These are phyloP conservation scores for Drosophila flavopinicola DNA, from an alignment of 2,888 invertebrate genomes.

Conservation along the genomic window DNA sequence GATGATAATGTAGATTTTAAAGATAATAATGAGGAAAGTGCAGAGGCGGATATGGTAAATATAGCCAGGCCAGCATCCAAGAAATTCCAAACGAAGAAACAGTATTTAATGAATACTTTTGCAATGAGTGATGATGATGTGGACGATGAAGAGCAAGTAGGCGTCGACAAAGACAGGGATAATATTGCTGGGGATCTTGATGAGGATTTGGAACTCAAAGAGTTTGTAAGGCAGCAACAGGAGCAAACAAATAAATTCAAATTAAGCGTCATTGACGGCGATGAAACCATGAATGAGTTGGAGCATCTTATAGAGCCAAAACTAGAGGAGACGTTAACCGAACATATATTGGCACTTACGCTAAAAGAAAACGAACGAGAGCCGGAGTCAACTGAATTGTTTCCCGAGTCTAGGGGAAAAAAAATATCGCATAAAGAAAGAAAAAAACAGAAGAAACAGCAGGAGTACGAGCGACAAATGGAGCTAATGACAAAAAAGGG, in stretches of 20 bases:
- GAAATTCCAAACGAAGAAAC: conserved; percentile 82
- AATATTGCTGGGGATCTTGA: conserved; percentile 54
- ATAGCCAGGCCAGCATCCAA: conserved; percentile 70
- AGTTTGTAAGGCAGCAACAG: conserved; percentile 62
- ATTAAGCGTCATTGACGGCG: conserved; percentile 78
- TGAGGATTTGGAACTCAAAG: conserved; percentile 47
- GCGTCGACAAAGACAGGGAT: conserved; percentile 68
- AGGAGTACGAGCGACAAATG: conserved; percentile 94
- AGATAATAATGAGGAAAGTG: conserved; percentile 44
- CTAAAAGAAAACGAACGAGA: conserved; percentile 14
- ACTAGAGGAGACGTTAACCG: conserved; percentile 3
- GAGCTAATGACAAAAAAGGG: conserved; percentile 93
- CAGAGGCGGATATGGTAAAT: conserved; percentile 35
- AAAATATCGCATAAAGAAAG: conserved; percentile 96
- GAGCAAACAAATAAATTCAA: conserved; percentile 61
- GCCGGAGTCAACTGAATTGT: conserved; percentile 16
- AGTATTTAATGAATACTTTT: conserved; percentile 56
- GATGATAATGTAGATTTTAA: conserved; percentile 72
- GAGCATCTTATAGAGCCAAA: neutral
- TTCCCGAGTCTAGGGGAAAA: conserved; percentile 85
- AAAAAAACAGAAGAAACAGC: conserved; percentile 94
- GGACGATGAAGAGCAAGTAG: conserved; percentile 1
- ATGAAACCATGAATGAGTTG: conserved; percentile 18
- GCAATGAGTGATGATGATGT: conserved; percentile 77
- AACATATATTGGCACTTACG: conserved; percentile 5